Evolutionary conservation across 2,888 invertebrate genomes (phyloP).

Genomic region (Geophilus truncorum): DNA sequence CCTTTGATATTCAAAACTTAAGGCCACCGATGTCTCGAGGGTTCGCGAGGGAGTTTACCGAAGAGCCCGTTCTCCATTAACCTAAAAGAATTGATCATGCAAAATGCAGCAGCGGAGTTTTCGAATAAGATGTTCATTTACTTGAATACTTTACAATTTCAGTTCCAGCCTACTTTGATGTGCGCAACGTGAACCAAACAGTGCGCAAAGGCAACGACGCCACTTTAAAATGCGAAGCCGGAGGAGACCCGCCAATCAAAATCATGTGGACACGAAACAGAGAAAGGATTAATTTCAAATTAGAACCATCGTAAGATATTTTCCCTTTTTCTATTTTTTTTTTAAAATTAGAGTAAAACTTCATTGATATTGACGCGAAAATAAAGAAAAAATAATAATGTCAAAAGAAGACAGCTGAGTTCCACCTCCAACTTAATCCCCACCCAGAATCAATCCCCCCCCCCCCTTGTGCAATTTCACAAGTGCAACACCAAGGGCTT

Average conservation of each 20-base stretch:
- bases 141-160: not conserved
- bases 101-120: not conserved
- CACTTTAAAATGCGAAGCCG: slow-evolving; percentile 48
- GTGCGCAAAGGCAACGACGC: slow-evolving; percentile 45
- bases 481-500: not conserved
- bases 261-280: slow-evolving; percentile 48
- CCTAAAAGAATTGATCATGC: not conserved
- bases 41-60: not conserved
- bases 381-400: not conserved
- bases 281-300: slow-evolving; percentile 36
- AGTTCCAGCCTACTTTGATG: slow-evolving; percentile 38
- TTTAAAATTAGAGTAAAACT: not conserved
- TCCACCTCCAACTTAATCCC: not conserved
- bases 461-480: not conserved
- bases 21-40: not conserved
- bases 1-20: not conserved
- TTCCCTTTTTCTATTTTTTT: not conserved
- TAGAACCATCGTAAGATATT: slow-evolving; percentile 34
- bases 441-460: not conserved
- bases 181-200: slow-evolving; percentile 37
- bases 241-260: slow-evolving; percentile 51
- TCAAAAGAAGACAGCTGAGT: not conserved
- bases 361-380: not conserved
- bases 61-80: not conserved
- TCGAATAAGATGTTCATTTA: too few species aligned